Evolutionary conservation across 1,140 invertebrate genomes (phyloP), one percentile per base, ranked within the genome.

Genomic region (Drosophila guanche): DNA sequence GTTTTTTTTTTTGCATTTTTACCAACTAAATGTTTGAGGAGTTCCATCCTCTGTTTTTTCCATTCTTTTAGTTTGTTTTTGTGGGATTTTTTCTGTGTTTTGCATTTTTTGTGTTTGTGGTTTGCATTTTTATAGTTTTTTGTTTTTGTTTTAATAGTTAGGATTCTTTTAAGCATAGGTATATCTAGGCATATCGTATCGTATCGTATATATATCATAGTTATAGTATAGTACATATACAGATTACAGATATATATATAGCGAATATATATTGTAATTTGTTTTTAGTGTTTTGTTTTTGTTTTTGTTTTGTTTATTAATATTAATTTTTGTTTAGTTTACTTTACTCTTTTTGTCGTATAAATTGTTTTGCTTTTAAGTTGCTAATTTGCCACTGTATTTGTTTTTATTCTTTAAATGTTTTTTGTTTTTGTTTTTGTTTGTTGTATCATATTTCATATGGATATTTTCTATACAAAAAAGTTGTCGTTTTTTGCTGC

Each of bases 101-200:
- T 40, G 42, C 42, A 57, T 41, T 47, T 60, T 61, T 29, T 27
- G 55, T 46, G 33, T 47, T 20, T 20, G 16, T 20, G 16, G 23
- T 60, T 23, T 57, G 42, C 29, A 14, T 37, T 68, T 72, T 63
- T 65, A 45, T 65, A 59, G 25, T 65, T 66, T 61, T 52, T 68
- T 54, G 50, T 73, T 72, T 50, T 14, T 20, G 16, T 20, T 75
- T 62, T 75, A 79, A 73, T 73, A 86, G 80, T 85, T 85, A 80
- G 81, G 80, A 69, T 48, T 37, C 33, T 55, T 85, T 85, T 84
- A 84, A 85, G 80, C 80, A 84, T 84, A 85, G 76, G 48, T 56
- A 67, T 63, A 67, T 43, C 76, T 85, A 72, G 63, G 58, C 80
- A 43, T 68, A 37, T 37, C 33, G 33, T 37, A 37, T 37, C 33